phyloP scores from a whole-genome alignment of 2,113 vertebrate genomes.

The Hylia prasina region DNA sequence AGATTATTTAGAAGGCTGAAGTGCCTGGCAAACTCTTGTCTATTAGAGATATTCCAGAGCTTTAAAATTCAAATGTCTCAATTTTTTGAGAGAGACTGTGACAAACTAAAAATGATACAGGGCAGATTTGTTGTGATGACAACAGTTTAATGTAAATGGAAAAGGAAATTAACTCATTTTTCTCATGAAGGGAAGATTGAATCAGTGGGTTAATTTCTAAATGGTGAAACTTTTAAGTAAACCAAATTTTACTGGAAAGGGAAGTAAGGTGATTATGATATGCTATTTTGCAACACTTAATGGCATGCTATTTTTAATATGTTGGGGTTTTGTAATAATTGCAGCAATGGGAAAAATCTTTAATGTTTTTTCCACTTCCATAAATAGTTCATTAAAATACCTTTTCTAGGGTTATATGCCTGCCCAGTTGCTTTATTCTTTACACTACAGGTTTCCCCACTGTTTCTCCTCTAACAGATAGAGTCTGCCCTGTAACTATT shows the following conservation, averaged over 20 bases:
- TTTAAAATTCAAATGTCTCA: not conserved
- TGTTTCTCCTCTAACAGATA: not conserved
- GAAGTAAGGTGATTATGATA: not conserved
- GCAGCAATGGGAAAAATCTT: not conserved
- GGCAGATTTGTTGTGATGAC: slow-evolving; percentile 8
- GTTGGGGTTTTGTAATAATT: not conserved
- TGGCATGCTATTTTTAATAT: not conserved
- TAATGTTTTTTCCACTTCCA: not conserved
- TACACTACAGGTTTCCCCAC: not conserved
- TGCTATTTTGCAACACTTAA: not conserved
- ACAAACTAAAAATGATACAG: not conserved
- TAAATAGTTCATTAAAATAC: not conserved
- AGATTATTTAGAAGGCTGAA: not conserved
- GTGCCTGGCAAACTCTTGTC: not conserved
- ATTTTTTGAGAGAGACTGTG: not conserved
- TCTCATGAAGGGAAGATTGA: not conserved
- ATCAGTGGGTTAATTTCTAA: not conserved
- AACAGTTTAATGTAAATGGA: not conserved
- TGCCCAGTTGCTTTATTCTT: not conserved
- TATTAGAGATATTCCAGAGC: not conserved
- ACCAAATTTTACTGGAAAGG: not conserved
- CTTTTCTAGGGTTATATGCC: not conserved
- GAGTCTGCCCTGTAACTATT: not conserved
- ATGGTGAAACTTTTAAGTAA: not conserved
- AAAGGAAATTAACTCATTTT: slow-evolving; percentile 3